Percentiles rank a stretch among this genome's conserved stretches.
phyloP scores from a whole-genome alignment of 2,113 vertebrate species.

The Entomyzon cyanotis region DNA sequence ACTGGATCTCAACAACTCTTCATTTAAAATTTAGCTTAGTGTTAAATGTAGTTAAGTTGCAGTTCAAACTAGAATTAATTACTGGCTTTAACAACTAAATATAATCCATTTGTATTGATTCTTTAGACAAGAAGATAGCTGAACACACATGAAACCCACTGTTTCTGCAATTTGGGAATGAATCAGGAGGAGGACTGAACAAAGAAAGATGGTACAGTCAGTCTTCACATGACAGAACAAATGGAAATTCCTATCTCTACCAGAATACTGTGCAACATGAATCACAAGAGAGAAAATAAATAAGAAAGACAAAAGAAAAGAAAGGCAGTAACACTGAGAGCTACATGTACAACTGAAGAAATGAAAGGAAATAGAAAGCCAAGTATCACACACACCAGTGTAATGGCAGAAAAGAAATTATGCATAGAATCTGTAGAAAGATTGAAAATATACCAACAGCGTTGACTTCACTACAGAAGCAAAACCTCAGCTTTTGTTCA shows the following conservation, averaged over 20 bases:
- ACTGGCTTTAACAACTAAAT: conserved; percentile 14
- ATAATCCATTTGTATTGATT: not conserved
- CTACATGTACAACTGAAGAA: not conserved
- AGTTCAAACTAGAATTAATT: conserved; percentile 15
- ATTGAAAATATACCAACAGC: not conserved
- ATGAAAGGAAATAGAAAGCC: not conserved
- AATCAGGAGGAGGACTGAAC: conserved; percentile 22
- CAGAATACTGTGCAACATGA: not conserved
- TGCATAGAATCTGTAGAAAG: not conserved
- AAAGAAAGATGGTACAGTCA: conserved; percentile 31
- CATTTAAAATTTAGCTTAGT: not conserved
- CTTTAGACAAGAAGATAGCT: conserved; percentile 23
- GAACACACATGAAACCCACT: not conserved
- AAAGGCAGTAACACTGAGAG: not conserved
- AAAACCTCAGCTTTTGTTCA: not conserved
- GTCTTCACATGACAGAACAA: conserved; percentile 37
- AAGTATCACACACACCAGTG: not conserved
- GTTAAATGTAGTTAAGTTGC: not conserved
- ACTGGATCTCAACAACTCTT: not conserved
- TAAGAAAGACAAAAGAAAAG: not conserved
- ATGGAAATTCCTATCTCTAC: not conserved
- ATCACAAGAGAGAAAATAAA: conserved; percentile 16
- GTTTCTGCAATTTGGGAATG: not conserved
- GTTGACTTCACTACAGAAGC: not conserved
- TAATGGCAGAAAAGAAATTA: not conserved